Evolutionary conservation across 2,888 invertebrate genomes (phyloP), one percentile per base, ranked within the genome.

Genomic region (Xestia ashworthii): DNA sequence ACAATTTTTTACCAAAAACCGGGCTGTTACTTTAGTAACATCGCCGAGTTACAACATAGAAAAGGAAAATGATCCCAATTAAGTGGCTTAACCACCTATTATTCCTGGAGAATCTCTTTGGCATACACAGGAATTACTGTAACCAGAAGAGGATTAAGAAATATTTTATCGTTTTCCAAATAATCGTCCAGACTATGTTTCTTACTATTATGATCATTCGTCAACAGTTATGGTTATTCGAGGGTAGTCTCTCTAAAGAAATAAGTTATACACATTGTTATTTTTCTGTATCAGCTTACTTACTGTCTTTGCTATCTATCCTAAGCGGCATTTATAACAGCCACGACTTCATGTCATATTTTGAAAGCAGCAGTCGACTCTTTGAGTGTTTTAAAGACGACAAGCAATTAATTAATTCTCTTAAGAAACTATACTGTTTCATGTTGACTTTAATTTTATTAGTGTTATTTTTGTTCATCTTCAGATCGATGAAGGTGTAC

Each of bases 101-200:
- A 5, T 50, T 50, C 5, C 3, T 50, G 50, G 50, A 50, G 50
- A 50, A 50, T 22, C 9, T 50, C 50, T 50, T 76, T 32, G 76
- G 77, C 46, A 58, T 76, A 14, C 44, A 76, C 44, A 58, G 77
- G 22, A 76, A 44, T 66, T 76, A 58, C 22, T 48, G 19, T 48
- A 38, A 1, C 9, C 64, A 65, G 64, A 32, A 32, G 32, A 32
- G 32, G 32, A 32, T 32, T 32, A 32, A 32, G 32, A 32, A 32
- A 32, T 46, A 12, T n/a, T 58, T 58, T 3, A 58, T 76, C 3
- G 8, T 58, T 48, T 58, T 19, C 12, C 76, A 76, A 8, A 76
- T 76, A 16, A 1, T 76, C 5, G 25, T 38, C 11, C 66, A 41
- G 8, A 16, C 16, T 11, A 16, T 66, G 16, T 58, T 58, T 3